These are phyloP conservation scores for Mungos mungo DNA, from an alignment of 2,113 vertebrate species.

Conservation along the genomic window DNA sequence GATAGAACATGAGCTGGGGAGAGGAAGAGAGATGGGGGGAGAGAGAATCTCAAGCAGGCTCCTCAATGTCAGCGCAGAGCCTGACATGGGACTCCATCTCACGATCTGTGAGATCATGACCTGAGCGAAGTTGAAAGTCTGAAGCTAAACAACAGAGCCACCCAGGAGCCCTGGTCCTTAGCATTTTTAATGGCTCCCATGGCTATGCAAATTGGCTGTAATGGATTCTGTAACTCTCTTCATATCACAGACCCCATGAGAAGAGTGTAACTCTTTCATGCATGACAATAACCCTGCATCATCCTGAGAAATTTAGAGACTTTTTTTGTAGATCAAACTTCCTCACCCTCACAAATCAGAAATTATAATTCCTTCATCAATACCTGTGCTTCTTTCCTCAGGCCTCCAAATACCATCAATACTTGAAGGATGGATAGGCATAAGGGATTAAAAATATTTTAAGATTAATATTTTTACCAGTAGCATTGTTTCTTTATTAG, in stretches of 20 bases:
- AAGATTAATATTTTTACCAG: background rate
- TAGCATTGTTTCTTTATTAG: background rate
- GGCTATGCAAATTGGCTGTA: background rate
- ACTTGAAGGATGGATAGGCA: background rate
- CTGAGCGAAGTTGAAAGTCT: no score
- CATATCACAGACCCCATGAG: background rate
- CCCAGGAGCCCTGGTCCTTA: no score
- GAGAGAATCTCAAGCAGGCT: no score
- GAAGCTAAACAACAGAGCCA: no score
- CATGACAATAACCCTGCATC: fast-evolving
- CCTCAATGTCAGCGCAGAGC: no score
- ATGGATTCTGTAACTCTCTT: background rate
- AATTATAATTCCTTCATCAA: background rate
- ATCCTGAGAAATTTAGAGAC: background rate
- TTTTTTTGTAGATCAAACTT: background rate
- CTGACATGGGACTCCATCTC: no score
- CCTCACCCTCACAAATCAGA: background rate
- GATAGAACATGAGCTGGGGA: no score
- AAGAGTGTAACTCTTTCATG: background rate
- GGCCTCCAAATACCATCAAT: background rate
- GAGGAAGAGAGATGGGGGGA: no score
- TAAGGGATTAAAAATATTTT: background rate
- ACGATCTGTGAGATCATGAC: no score
- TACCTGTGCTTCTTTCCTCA: background rate
- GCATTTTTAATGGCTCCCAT: background rate